A percentile compares a stretch with the other conserved stretches of the same genome.
phyloP scores from a whole-genome alignment of 2,888 invertebrate species.

The Pollenia angustigena region DNA sequence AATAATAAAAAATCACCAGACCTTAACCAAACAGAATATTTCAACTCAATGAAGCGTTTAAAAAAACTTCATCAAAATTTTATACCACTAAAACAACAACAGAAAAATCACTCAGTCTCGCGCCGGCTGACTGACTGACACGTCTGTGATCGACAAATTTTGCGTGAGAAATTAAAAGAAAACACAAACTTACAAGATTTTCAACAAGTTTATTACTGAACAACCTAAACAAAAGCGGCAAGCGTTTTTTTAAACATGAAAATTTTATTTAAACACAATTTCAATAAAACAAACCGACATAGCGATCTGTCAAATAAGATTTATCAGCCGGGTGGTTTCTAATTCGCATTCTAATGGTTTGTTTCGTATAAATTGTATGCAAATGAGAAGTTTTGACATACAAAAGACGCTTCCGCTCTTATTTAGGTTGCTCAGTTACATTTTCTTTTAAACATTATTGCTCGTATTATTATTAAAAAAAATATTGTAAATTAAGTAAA shows the following conservation, averaged over 20 bases:
- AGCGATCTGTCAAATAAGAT: no score
- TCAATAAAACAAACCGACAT: no score
- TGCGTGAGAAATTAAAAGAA: conserved; percentile 68
- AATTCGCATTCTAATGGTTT: no score
- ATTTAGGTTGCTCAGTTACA: no score
- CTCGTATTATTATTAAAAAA: not conserved
- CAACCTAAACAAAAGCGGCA: no score
- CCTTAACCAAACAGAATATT: conserved; percentile 70
- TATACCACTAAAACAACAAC: conserved; percentile 11
- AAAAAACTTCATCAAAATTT: conserved; percentile 53
- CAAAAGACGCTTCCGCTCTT: no score
- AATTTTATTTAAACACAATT: no score
- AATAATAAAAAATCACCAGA: conserved; percentile 70
- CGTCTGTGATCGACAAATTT: conserved; percentile 58
- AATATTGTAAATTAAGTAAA: conserved; percentile 39
- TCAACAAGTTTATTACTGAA: conserved; percentile 69
- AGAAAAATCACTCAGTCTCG: conserved; percentile 12
- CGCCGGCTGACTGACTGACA: conserved; percentile 10
- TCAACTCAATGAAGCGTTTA: conserved; percentile 70
- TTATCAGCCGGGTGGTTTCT: no score
- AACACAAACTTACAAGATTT: conserved; percentile 56
- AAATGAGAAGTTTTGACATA: no score
- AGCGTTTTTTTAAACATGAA: no score
- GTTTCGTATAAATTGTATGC: no score
- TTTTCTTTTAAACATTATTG: not conserved